A percentile compares a stretch with the other conserved stretches of the same genome.
These are phyloP conservation scores for Nilaparvata lugens DNA, from an alignment of 1,140 invertebrate species.

Conservation along the genomic window DNA sequence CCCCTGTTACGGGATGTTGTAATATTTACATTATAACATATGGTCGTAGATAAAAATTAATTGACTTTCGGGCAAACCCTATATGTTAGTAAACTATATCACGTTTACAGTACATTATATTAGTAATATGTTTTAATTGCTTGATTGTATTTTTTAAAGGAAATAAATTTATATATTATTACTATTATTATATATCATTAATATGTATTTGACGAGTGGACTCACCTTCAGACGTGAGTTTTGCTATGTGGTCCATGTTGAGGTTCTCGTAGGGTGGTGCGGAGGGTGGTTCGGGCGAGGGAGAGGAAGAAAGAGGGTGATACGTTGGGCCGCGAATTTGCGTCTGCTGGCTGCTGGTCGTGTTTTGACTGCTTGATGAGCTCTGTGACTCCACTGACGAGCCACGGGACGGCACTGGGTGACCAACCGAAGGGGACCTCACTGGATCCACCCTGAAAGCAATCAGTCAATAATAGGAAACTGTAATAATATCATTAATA, in stretches of 20 bases:
- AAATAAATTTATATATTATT: too few relatives aligned
- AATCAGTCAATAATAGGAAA: too few relatives aligned
- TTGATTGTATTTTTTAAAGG: too few relatives aligned
- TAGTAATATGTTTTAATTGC: too few relatives aligned
- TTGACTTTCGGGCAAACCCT: too few relatives aligned
- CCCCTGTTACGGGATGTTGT: too few relatives aligned
- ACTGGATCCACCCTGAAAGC: neutral
- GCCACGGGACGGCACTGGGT: conserved; percentile 16
- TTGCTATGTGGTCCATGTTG: conserved; percentile 82
- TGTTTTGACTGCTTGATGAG: conserved; percentile 17
- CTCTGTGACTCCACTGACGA: conserved; percentile 25
- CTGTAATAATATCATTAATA: too few relatives aligned
- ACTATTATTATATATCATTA: neutral
- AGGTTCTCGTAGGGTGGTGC: conserved; percentile 69
- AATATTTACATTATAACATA: too few relatives aligned
- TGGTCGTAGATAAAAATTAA: too few relatives aligned
- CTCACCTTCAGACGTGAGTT: conserved; percentile 65
- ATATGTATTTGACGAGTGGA: neutral
- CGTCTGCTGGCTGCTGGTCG: conserved; percentile 14
- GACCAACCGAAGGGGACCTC: neutral
- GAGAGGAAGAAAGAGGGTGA: neutral
- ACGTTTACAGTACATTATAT: too few relatives aligned
- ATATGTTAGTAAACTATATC: too few relatives aligned
- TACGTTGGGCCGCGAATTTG: neutral
- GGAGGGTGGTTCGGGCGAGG: conserved; percentile 20